Conservation (phyloP, 2,888 invertebrate genomes). For the Pristionchus entomophagus region DNA sequence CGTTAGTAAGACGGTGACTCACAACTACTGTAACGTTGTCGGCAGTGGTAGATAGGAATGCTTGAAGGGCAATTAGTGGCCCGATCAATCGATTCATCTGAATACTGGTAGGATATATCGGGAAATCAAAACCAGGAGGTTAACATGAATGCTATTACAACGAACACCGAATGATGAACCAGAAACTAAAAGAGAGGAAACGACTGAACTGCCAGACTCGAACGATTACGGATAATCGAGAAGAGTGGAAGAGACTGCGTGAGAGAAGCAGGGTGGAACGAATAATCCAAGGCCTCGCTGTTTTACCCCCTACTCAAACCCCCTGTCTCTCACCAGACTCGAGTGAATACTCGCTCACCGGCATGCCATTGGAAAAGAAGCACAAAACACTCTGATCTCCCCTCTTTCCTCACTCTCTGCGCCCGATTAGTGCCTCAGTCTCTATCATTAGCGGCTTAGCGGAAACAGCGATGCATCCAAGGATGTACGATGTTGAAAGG, state of each 20-base stretch:
- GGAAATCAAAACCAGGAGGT: no score
- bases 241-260: background rate
- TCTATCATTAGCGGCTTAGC: slow-evolving; percentile 20
- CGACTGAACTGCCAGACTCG: background rate
- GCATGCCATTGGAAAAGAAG: background rate
- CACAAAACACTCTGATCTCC: background rate
- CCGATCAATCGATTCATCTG: background rate
- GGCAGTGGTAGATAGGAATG: background rate
- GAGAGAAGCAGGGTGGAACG: background rate
- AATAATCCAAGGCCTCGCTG: background rate
- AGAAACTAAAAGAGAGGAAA: background rate
- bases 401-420: background rate
- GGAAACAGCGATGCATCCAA: background rate
- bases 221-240: background rate
- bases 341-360: background rate
- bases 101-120: background rate
- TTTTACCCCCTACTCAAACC: slow-evolving; percentile 27
- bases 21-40: background rate
- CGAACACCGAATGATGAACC: no score
- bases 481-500: background rate
- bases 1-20: no score
- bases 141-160: no score
- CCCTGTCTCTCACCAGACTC: background rate
- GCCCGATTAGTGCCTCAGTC: background rate
- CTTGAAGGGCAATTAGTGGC: background rate